Conservation (phyloP, 1,140 invertebrate species). For the Parasteatoda tepidariorum region DNA sequence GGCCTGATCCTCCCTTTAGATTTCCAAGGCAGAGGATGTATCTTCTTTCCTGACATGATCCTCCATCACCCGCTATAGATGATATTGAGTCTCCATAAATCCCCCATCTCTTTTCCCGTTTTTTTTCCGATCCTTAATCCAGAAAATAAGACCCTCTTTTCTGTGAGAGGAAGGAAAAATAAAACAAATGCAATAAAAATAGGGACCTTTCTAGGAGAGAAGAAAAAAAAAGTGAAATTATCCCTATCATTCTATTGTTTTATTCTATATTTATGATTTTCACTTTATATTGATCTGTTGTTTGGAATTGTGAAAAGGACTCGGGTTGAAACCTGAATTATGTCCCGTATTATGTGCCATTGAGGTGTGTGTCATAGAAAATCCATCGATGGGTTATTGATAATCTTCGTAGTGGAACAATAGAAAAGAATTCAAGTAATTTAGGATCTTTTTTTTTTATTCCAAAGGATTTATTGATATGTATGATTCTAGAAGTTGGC, state of each 20-base stretch:
- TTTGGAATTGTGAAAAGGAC: background rate
- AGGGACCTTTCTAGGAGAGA: background rate
- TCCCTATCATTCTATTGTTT: background rate
- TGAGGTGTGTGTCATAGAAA: background rate
- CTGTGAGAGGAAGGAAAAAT: background rate
- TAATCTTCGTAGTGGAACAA: background rate
- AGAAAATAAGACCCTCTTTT: constrained; percentile 17
- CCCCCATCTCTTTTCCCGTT: background rate
- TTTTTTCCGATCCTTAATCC: constrained; percentile 28
- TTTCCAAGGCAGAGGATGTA: constrained; percentile 12
- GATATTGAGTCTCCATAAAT: constrained; percentile 56
- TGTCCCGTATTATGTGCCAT: background rate
- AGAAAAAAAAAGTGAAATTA: background rate
- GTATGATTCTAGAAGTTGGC: too few species aligned
- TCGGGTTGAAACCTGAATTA: background rate
- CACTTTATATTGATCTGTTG: background rate
- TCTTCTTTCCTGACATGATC: constrained; percentile 47
- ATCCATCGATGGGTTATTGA: background rate
- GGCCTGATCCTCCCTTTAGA: background rate
- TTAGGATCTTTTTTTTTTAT: background rate
- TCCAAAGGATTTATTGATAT: background rate
- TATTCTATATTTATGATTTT: background rate
- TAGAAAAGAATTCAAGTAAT: background rate
- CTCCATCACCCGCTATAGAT: constrained; percentile 50
- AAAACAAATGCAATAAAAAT: background rate